Percentiles rank a stretch among this genome's conserved stretches.
These are phyloP conservation scores for Papilio xuthus DNA, from an alignment of 1,140 invertebrate genomes.

Conservation along the genomic window DNA sequence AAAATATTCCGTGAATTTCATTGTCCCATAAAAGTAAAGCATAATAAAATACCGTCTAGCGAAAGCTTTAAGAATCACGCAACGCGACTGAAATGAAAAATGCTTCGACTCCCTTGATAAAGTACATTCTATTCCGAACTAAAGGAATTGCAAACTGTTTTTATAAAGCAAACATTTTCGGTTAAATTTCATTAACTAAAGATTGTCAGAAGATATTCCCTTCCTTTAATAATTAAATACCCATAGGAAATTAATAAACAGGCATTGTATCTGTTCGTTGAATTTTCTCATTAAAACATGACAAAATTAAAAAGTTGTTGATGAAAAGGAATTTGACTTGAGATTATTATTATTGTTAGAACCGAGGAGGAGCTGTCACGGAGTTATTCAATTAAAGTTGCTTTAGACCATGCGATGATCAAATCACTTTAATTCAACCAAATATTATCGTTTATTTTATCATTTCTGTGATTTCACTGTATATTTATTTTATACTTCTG, in stretches of 20 bases:
- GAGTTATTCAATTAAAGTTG: conserved; percentile 27
- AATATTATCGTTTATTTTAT: neutral
- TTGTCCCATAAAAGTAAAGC: conserved; percentile 39
- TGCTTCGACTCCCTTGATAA: conserved; percentile 32
- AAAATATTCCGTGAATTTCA: conserved; percentile 35
- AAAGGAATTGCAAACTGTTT: conserved; percentile 1
- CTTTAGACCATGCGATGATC: neutral
- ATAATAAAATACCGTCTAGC: conserved; percentile 37
- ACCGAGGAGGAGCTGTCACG: neutral
- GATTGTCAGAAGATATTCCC: neutral
- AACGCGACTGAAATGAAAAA: conserved; percentile 37
- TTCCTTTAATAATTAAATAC: neutral
- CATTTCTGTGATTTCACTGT: neutral
- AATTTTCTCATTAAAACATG: conserved; percentile 27
- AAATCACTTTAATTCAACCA: neutral
- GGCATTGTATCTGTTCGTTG: neutral
- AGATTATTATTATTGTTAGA: conserved; percentile 20
- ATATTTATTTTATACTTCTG: neutral
- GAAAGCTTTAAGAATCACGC: conserved; percentile 39
- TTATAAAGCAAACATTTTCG: neutral
- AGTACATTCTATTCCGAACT: conserved; percentile 16
- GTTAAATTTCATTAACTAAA: neutral
- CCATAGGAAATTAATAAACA: conserved; percentile 19
- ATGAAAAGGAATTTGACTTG: neutral
- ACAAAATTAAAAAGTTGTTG: conserved; percentile 12